Base-by-base conservation (phyloP, 2,888 invertebrate genomes). In the Furcula furcula region DNA sequence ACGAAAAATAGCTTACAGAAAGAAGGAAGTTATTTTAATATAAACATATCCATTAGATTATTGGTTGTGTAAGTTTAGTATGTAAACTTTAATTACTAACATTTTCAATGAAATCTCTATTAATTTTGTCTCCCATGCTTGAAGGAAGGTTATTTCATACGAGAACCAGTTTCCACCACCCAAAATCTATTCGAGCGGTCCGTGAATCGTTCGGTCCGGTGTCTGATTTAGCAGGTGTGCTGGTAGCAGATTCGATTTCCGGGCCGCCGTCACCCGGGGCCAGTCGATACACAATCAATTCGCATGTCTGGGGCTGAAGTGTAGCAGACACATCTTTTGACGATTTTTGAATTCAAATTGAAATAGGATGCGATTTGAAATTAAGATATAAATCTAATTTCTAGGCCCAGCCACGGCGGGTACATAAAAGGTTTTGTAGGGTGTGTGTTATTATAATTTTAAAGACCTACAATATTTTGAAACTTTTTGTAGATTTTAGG, bases 231-330 rank as follows among this genome's bases (percentile, higher is more conserved):
- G 14, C 14, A 2, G 49, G 39, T 47, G 66, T 63, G 66, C 55
- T 46, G 52, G 58, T 64, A 58, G 60, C 51, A 61, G 65, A 69
- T 73, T 75, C 72, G 63, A 75, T 75, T 74, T 75, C 74, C 74
- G 73, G 30, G 53, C 31, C 60, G 54, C 59, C 62, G 62, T 50
- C 55, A 54, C 50, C 55, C 40, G 45, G 50, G 48, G 56, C 39
- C 50, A 40, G 48, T 44, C 46, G 41, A 37, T 42, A 44, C 44
- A 57, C 52, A 55, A 61, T 59, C 55, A 54, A 54, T 58, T 46
- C 52, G 51, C 49, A 41, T 28, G 32, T 37, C 21, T 38, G 34
- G 21, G 40, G n/a, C n/a, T n/a, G n/a, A 55, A 50, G 55, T 50
- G 54, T 46, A 43, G 46, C 42, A 42, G 11, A 34, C 40, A 27